Evolutionary conservation across 2,888 invertebrate species (phyloP).

Genomic region (Cryptocephalus primarius): DNA sequence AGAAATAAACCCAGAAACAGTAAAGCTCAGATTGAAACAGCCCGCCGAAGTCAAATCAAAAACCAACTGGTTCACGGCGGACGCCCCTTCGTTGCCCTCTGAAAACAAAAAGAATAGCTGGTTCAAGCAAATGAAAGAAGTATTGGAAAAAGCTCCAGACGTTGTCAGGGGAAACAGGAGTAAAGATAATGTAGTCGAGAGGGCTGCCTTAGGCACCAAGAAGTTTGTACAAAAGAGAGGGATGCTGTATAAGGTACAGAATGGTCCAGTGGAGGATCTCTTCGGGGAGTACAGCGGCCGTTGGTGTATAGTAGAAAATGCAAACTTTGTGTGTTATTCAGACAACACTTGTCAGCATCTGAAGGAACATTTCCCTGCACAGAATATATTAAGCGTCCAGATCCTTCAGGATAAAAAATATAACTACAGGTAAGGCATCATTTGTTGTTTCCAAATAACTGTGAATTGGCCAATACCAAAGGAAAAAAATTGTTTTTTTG

Average conservation of each 20-base stretch:
- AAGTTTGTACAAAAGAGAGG: conserved; percentile 48
- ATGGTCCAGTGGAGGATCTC: conserved; percentile 57
- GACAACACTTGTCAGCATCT: conserved; percentile 58
- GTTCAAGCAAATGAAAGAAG: conserved; percentile 30
- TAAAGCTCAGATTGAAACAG: conserved; percentile 3
- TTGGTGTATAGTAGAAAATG: conserved; percentile 60
- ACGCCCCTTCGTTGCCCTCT: conserved; percentile 3
- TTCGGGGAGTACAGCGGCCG: conserved; percentile 67
- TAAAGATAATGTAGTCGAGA: conserved; percentile 34
- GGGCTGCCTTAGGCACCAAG: conserved; percentile 41
- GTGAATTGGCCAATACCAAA: no score
- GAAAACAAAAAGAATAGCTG: conserved; percentile 34
- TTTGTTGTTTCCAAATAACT: no score
- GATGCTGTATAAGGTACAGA: conserved; percentile 46
- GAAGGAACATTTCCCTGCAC: conserved; percentile 60
- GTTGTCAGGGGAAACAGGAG: conserved; percentile 26
- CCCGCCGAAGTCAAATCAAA: conserved; percentile 15
- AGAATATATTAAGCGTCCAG: conserved; percentile 54
- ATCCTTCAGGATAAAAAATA: conserved; percentile 45
- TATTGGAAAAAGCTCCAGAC: conserved; percentile 44
- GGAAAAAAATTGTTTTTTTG: no score
- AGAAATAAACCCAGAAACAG: conserved; percentile 1
- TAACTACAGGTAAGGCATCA: conserved; percentile 32
- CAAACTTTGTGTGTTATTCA: conserved; percentile 60
- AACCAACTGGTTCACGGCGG: conserved; percentile 26